These are phyloP conservation scores for Plecturocebus donacophilus DNA, from an alignment of 2,113 vertebrate species.

Conservation along the genomic window DNA sequence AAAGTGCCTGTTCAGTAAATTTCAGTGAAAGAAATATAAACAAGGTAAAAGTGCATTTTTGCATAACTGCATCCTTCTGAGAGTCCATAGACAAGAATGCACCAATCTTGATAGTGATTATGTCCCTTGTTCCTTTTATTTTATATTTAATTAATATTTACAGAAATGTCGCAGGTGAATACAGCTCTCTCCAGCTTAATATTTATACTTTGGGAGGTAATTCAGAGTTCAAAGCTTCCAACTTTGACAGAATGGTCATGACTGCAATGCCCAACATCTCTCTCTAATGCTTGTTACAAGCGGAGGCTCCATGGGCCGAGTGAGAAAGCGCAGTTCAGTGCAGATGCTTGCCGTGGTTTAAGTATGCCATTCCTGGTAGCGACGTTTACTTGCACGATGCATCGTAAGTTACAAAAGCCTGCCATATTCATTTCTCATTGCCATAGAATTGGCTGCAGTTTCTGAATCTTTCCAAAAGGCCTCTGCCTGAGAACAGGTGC, in stretches of 20 bases:
- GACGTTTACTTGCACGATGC: background rate
- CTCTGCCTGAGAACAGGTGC: background rate
- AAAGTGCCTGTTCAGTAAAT: background rate
- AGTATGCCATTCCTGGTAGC: background rate
- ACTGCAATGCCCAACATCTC: background rate
- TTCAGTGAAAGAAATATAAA: background rate
- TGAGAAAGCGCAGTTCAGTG: background rate
- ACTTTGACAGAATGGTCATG: background rate
- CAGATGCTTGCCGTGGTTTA: background rate
- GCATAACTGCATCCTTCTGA: background rate
- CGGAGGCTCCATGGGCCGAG: background rate
- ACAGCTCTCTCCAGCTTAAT: background rate
- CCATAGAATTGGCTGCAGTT: background rate
- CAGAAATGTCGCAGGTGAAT: background rate
- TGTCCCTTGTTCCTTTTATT: background rate
- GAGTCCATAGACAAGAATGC: background rate
- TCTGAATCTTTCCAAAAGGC: slow-evolving; percentile 19
- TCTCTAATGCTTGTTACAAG: background rate
- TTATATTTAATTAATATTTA: slow-evolving; percentile 35
- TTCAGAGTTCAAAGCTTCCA: background rate
- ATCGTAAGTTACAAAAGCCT: background rate
- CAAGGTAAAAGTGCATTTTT: background rate
- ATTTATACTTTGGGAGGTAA: slow-evolving; percentile 10
- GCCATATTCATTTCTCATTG: background rate
- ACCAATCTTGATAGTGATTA: background rate